phyloP scores from a whole-genome alignment of 1,140 invertebrate species.

The Drosophila triauraria region DNA sequence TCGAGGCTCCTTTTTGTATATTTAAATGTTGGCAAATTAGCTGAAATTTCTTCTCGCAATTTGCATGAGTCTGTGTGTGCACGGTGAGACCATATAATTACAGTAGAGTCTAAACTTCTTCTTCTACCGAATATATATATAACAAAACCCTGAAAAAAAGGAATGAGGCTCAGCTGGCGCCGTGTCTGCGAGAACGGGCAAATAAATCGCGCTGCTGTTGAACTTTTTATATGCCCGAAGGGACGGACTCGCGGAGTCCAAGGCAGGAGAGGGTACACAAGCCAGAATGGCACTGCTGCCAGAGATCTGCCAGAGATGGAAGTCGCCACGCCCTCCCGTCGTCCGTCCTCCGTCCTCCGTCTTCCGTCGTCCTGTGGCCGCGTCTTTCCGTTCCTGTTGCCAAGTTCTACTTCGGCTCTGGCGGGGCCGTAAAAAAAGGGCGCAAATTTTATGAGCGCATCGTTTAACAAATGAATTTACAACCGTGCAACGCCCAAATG shows the following conservation, averaged over 20 bases:
- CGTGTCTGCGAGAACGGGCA: slow-evolving; percentile 69
- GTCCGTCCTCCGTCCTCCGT: slow-evolving; percentile 1
- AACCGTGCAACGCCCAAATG: slow-evolving; percentile 85
- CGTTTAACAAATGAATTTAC: slow-evolving; percentile 85
- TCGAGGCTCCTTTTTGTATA: slow-evolving; percentile 58
- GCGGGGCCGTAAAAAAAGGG: slow-evolving; percentile 75
- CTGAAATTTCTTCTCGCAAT: slow-evolving; percentile 76
- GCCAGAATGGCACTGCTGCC: slow-evolving; percentile 73
- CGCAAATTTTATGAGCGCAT: slow-evolving; percentile 85
- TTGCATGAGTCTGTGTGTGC: slow-evolving; percentile 53
- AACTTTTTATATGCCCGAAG: slow-evolving; percentile 70
- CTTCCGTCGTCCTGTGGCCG: slow-evolving; percentile 53
- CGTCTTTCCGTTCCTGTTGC: slow-evolving; percentile 48
- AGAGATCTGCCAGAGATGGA: slow-evolving; percentile 59
- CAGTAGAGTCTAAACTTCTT: slow-evolving; percentile 50
- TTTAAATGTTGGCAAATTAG: slow-evolving; percentile 82
- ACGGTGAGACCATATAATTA: slow-evolving; percentile 71
- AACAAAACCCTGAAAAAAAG: slow-evolving; percentile 18
- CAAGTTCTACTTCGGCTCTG: slow-evolving; percentile 51
- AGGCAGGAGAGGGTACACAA: background rate
- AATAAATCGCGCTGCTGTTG: slow-evolving; percentile 84
- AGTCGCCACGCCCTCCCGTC: slow-evolving; percentile 58
- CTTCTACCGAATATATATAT: slow-evolving; percentile 16
- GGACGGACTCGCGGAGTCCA: slow-evolving; percentile 1
- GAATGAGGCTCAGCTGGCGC: slow-evolving; percentile 72